phyloP scores from a whole-genome alignment of 2,888 invertebrate genomes.

The Thelaira solivaga region DNA sequence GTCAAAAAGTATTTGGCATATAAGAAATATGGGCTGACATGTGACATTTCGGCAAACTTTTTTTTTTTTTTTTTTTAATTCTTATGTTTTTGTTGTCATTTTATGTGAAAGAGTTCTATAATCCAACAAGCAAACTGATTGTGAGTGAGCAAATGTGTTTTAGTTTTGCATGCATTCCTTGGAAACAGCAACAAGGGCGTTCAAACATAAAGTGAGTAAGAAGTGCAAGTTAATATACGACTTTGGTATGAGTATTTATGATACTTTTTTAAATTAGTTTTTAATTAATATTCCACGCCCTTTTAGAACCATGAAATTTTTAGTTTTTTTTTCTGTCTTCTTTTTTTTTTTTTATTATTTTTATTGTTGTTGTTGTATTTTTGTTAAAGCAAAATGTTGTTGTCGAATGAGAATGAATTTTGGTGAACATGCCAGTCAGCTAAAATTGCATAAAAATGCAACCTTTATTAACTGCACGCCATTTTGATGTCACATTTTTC shows the following conservation, averaged over 20 bases:
- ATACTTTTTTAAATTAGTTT: constrained; percentile 60
- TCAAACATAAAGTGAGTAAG: no score
- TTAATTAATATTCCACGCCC: constrained; percentile 62
- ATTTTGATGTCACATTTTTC: constrained; percentile 61
- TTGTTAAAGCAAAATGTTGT: constrained; percentile 13
- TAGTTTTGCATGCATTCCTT: constrained; percentile 17
- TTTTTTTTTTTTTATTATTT: background rate
- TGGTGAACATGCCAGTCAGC: constrained; percentile 30
- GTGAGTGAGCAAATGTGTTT: constrained; percentile 34
- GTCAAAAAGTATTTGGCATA: constrained; percentile 76
- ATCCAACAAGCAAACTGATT: constrained; percentile 2
- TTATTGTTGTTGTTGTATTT: background rate
- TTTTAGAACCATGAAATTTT: constrained; percentile 27
- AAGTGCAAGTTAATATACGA: constrained; percentile 23
- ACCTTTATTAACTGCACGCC: constrained; percentile 62
- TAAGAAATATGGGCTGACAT: constrained; percentile 76
- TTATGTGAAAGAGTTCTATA: constrained; percentile 14
- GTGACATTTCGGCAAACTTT: constrained; percentile 66
- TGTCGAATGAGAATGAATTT: constrained; percentile 45
- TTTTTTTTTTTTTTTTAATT: constrained; percentile 32
- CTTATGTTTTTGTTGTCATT: constrained; percentile 5
- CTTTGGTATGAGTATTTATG: background rate
- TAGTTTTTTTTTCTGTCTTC: background rate
- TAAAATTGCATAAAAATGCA: constrained; percentile 51
- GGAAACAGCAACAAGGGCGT: constrained; percentile 33